Conservation (phyloP, 2,113 vertebrate species). For the Nansenia antarctica region DNA sequence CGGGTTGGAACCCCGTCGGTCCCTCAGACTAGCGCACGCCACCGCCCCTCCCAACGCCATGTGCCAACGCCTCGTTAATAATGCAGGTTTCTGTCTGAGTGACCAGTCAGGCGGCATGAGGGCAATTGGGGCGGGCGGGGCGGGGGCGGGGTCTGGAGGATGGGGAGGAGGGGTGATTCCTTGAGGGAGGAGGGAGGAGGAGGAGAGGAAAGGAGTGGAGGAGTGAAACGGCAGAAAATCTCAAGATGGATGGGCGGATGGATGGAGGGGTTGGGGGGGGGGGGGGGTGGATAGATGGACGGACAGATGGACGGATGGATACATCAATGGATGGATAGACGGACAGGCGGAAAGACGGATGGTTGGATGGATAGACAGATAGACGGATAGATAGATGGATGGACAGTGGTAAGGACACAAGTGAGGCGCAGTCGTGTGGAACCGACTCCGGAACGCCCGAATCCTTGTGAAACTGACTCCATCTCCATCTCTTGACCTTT, state of each 20-base stretch:
- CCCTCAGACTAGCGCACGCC: slow-evolving; percentile 41
- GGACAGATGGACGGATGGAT: no score
- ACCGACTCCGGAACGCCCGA: no score
- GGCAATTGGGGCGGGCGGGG: slow-evolving; percentile 31
- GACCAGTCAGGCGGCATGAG: slow-evolving; percentile 43
- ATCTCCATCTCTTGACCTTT: no score
- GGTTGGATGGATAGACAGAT: no score
- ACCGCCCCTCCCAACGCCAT: slow-evolving; percentile 52
- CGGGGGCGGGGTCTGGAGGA: neutral
- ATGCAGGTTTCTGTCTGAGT: slow-evolving; percentile 62
- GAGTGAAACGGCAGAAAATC: neutral
- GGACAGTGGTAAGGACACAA: no score
- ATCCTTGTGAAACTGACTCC: no score
- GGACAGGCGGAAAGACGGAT: no score
- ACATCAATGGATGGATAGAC: no score
- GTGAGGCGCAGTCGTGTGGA: no score
- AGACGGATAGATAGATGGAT: no score
- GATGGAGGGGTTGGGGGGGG: no score
- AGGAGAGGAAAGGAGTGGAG: neutral
- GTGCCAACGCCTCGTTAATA: slow-evolving; percentile 68
- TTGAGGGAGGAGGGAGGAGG: slow-evolving; percentile 1
- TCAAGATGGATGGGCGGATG: neutral
- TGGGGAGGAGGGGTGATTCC: neutral
- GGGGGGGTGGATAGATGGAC: no score
- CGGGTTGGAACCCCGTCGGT: slow-evolving; percentile 14